Evolutionary conservation across 23 tunicate genomes (phyloP).

Genomic region (Ciona savignyi): DNA sequence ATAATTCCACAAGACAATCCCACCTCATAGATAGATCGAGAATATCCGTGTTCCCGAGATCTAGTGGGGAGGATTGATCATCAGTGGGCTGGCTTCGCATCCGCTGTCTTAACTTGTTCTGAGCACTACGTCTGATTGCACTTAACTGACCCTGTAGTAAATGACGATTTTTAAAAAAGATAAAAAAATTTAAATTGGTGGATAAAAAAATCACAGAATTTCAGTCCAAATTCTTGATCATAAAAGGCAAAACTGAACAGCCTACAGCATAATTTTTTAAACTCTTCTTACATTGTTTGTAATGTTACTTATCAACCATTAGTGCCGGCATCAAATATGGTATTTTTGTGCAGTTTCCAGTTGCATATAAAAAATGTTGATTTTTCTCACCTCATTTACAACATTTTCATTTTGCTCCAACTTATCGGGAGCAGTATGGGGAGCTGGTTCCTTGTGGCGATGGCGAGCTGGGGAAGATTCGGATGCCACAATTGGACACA

Average conservation of each 20-base stretch:
- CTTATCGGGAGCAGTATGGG: background rate
- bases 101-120: conserved; percentile 58
- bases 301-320: too few relatives aligned
- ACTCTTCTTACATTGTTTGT: too few relatives aligned
- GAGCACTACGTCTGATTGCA: conserved; percentile 70
- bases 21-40: too few relatives aligned
- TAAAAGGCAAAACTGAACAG: background rate
- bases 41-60: too few relatives aligned
- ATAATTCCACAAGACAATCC: too few relatives aligned
- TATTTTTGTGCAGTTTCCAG: too few relatives aligned
- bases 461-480: conserved; percentile 22
- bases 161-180: background rate
- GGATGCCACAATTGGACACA: conserved; percentile 23
- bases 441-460: background rate
- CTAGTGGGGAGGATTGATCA: too few relatives aligned
- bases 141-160: conserved; percentile 8
- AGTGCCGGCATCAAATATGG: too few relatives aligned
- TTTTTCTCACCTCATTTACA: background rate
- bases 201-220: too few relatives aligned
- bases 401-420: background rate
- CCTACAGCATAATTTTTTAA: too few relatives aligned
- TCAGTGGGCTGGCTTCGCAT: conserved; percentile 63
- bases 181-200: background rate
- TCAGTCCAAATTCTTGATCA: background rate
- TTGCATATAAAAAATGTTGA: background rate